Evolutionary conservation across 2,888 invertebrate species (phyloP), one percentile per base, ranked within the genome.

Genomic region (Thymelicus acteon): DNA sequence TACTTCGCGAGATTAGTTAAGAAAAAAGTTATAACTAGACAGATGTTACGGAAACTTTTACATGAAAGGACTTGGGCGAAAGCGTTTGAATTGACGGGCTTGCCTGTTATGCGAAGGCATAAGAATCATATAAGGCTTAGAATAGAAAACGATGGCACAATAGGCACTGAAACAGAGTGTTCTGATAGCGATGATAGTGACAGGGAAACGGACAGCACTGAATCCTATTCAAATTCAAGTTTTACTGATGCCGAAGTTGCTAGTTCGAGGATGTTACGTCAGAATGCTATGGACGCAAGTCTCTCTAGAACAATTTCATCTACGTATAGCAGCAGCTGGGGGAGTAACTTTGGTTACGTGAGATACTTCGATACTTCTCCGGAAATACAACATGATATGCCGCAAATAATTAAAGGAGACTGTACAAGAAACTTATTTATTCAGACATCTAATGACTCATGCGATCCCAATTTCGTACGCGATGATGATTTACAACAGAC

Each of bases 1-100:
- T 96, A 96, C 88, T 97, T 97, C 85, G 96, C 96, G 74, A 95
- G 95, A 82, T 95, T 97, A 72, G 96, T 97, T 48, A 96, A 95
- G 84, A 95, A 95, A 84, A 96, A 96, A 82, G 91, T 96, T 13
- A 95, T 97, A 74, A 96, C 95, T 12, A 94, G 96, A 73, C 95
- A 95, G 81, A 94, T 97, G 84, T 93, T 97, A 72, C 96, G 97
- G 85, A 95, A 96, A 82, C 92, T 97, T 65, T 91, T 97, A 63
- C 97, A 97, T 77, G 94, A 95, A 78, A 92, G 92, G 75, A 87
- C 94, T 0, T 93, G 94, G 92, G 93, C 87, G 19, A 91, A 93
- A 79, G 93, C 93, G 15, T 91, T 93, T 69, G 94, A 94, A 75
- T 76, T 94, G 63, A 89, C 92, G 10, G 92, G 92, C 19, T 78